Base-by-base conservation (phyloP, 2,113 vertebrate genomes). In the Lepisosteus oculatus region DNA sequence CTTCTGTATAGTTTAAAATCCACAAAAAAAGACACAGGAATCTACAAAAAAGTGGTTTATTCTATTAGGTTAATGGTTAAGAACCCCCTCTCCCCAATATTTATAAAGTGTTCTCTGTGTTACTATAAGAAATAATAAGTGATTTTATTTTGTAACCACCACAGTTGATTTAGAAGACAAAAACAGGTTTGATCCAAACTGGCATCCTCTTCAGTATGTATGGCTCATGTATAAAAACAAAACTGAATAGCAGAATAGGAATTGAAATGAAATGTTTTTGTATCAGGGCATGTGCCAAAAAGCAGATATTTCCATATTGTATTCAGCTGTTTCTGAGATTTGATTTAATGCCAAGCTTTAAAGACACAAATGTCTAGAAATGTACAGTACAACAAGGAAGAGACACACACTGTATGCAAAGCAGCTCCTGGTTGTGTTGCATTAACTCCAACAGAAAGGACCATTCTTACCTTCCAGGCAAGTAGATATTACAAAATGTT, bases 401-500 rank as follows among this genome's bases (percentile, higher is more conserved):
- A 43, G 13, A 66, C 43, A 43, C 6, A 47, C n/a, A 66, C 45
- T 14, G 7, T 14, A 7, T 12, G 43, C 41, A 55, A 15, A n/a
- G 3, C 47, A n/a, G 3, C 47, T 41, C 15, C 43, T 55, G 15
- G n/a, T 4, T 44, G 3, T 61, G 42, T 29, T 29, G 4, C 8
- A 65, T 57, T 4, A 3, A 9, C 62, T 70, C 47, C 64, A 43
- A 17, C 64, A 56, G 51, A 54, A 67, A 68, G 61, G 17, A 51
- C 7, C 47, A 41, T 11, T n/a, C 59, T 55, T 55, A 13, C n/a
- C 41, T 17, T 51, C 9, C 45, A 14, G 43, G 43, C 64, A 47
- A 14, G 73, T 29, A 68, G 69, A 75, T 69, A 69, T 61, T 57
- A 29, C 29, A 29, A 51, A 17, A 67, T 15, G 4, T 14, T 55